Evolutionary conservation across 1,140 invertebrate species (phyloP).

Genomic region (Drosophila yakuba): DNA sequence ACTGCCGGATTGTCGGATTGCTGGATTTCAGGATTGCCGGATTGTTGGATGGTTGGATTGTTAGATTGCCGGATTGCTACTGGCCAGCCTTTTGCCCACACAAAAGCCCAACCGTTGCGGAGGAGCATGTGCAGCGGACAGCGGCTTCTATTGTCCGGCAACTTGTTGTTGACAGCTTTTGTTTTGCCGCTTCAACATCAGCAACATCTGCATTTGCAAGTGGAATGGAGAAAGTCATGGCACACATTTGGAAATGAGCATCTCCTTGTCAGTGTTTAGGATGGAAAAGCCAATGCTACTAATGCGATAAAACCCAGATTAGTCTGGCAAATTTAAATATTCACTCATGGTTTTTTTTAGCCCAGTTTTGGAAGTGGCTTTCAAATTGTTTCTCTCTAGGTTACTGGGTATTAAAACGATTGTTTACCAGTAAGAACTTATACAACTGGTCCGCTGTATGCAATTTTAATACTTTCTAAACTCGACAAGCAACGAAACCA

Average conservation of each 20-base stretch:
- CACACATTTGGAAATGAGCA: conserved; percentile 25
- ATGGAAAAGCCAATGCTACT: conserved; percentile 24
- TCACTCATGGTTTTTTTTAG: not conserved
- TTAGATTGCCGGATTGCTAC: conserved; percentile 15
- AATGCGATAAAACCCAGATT: conserved; percentile 10
- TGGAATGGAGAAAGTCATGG: conserved; percentile 24
- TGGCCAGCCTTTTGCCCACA: conserved; percentile 22
- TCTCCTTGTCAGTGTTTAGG: conserved; percentile 19
- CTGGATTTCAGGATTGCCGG: conserved; percentile 1
- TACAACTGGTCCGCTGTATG: too few relatives aligned
- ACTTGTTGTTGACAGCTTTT: conserved; percentile 78
- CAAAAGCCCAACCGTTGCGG: conserved; percentile 16
- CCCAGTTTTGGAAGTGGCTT: not conserved
- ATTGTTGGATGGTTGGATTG: conserved; percentile 24
- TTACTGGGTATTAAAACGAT: too few relatives aligned
- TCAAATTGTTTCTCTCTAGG: not conserved
- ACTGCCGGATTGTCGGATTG: conserved; percentile 28
- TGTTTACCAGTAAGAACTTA: too few relatives aligned
- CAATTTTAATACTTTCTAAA: too few relatives aligned
- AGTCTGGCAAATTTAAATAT: not conserved
- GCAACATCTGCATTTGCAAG: conserved; percentile 52
- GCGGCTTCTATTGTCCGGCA: conserved; percentile 69
- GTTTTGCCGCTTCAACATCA: conserved; percentile 58
- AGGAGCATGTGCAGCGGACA: conserved; percentile 60
- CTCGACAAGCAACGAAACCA: conserved; percentile 5